Percentiles rank a stretch among this genome's conserved stretches.
phyloP scores from a whole-genome alignment of 92 coral and sea anemone genomes.

The Phenganax subtilis region DNA sequence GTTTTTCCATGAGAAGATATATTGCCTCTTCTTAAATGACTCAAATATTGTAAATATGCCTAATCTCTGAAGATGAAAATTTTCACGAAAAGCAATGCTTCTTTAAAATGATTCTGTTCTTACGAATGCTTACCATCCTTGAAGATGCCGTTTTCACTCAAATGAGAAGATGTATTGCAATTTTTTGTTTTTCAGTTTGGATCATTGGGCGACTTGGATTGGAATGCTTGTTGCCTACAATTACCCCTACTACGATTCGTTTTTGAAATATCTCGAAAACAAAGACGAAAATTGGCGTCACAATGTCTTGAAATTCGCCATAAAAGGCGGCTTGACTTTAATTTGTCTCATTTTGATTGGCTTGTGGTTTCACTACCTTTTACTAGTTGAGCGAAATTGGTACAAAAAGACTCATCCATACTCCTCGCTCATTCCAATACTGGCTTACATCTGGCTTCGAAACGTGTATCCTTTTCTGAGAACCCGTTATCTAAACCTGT shows the following conservation, averaged over 20 bases:
- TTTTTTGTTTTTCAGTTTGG: constrained; percentile 55
- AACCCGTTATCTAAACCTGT: constrained; percentile 69
- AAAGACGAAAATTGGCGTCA: constrained; percentile 50
- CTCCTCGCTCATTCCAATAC: constrained; percentile 71
- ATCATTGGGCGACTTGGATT: constrained; percentile 87
- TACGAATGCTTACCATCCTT: not conserved
- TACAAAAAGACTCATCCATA: constrained; percentile 80
- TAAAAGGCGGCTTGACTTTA: constrained; percentile 43
- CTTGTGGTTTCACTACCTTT: constrained; percentile 75
- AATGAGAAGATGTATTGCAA: not conserved
- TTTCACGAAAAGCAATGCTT: too few species aligned
- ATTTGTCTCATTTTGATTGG: constrained; percentile 52
- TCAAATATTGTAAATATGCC: too few species aligned
- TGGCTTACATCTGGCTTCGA: constrained; percentile 77
- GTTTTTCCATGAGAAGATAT: too few species aligned
- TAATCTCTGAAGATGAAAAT: too few species aligned
- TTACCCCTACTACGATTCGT: constrained; percentile 85
- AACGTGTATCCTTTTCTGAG: constrained; percentile 74
- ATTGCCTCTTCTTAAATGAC: too few species aligned
- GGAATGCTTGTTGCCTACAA: constrained; percentile 97
- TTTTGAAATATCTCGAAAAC: constrained; percentile 70
- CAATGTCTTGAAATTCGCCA: constrained; percentile 49
- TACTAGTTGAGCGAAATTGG: constrained; percentile 56
- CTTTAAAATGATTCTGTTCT: too few species aligned
- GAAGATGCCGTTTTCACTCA: not conserved